Base-by-base conservation (phyloP, 2,888 invertebrate species). In the Trypoxylon attenuatum region DNA sequence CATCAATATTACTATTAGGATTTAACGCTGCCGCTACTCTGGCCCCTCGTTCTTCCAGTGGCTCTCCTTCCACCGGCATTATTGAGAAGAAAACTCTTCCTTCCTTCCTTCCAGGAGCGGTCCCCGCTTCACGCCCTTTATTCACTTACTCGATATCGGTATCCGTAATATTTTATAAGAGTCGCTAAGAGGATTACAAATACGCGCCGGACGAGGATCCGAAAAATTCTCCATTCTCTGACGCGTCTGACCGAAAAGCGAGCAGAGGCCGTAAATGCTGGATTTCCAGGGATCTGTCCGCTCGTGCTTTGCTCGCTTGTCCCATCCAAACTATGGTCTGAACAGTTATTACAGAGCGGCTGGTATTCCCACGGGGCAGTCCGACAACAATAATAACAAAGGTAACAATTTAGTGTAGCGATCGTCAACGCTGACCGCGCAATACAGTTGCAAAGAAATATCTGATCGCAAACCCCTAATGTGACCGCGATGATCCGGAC, bases 371-470 rank as follows among this genome's bases (percentile, higher is more conserved):
- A 25, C 47, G 3, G 45, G 57, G 64, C 57, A 52, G 49, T 47
- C 65, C 38, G 56, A 58, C 42, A 50, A 29, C 16, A 45, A 49
- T 72, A 68, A 53, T 56, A 59, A 69, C 57, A 71, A 71, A 54
- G 47, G 50, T 54, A 22, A 33, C n/a, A n/a, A n/a, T n/a, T n/a
- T n/a, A n/a, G n/a, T n/a, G n/a, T n/a, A n/a, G n/a, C n/a, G n/a
- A n/a, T n/a, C n/a, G n/a, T n/a, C n/a, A n/a, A n/a, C n/a, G n/a
- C n/a, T n/a, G n/a, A n/a, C n/a, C n/a, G n/a, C n/a, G n/a, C n/a
- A n/a, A n/a, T n/a, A n/a, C n/a, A n/a, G n/a, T n/a, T n/a, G n/a
- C n/a, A n/a, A n/a, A n/a, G n/a, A n/a, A n/a, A n/a, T n/a, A n/a
- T n/a, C n/a, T n/a, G n/a, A n/a, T n/a, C n/a, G n/a, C n/a, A n/a